Evolutionary conservation across 2,113 vertebrate species (phyloP), one percentile per base, ranked within the genome.

Genomic region (Rhea pennata): DNA sequence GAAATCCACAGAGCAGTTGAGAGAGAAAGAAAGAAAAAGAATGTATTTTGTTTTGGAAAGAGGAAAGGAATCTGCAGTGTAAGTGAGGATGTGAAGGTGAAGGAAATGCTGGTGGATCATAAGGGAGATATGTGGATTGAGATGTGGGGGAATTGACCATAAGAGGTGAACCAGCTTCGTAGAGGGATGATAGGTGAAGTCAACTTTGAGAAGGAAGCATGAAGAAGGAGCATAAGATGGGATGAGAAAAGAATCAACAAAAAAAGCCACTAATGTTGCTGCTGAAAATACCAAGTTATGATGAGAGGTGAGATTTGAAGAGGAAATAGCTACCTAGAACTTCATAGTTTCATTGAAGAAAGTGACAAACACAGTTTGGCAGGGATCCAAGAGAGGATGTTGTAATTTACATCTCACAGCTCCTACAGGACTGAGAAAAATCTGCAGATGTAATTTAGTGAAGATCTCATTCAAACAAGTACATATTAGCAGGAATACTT

Each of bases 401-500:
- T 95, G 50, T 88, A 83, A 94, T 91, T 93, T 87, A 71, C 84
- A 94, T 66, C 44, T 74, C 87, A 58, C 15, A 92, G 39, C 36
- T 94, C 92, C 62, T 93, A 62, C 79, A 95, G 95, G 94, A 88
- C 90, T 83, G 95, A 93, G 79, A 93, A 96, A 93, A 92, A 80
- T 83, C 53, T 54, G 70, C 82, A 92, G 85, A 95, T 86, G 58
- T 75, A 70, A 40, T 90, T 93, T 88, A 80, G 54, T 46, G 64
- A 83, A 74, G 14, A 4, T 88, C 92, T 87, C 62, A 88, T 73
- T 95, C 95, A 86, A 70, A 50, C 66, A 71, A 70, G 75, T 76
- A 62, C 29, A 7, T 48, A 92, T 88, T 90, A 94, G 33, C 64
- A 53, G 50, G 40, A 64, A 70, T 90, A 88, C 84, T 94, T 95